Base-by-base conservation (phyloP, 2,888 invertebrate genomes). In the Dascillus cervinus region DNA sequence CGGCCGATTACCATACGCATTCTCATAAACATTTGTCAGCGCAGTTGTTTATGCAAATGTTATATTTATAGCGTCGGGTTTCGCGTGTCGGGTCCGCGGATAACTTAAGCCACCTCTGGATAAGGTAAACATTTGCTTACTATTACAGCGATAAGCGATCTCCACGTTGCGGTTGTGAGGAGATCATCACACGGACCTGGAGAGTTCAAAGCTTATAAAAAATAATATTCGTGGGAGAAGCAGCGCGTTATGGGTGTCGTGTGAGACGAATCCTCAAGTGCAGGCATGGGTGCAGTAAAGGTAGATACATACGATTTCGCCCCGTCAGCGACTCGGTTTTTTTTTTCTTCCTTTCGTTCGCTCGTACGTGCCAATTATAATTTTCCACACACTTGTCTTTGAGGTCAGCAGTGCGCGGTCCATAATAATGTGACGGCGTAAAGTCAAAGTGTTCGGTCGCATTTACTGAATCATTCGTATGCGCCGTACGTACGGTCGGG, bases 21-120 rank as follows among this genome's bases (percentile, higher is more conserved):
- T 34, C 39, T 30, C 32, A 35, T 32, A 39, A 42, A 44, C 41
- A 46, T 46, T 44, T 46, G 43, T 44, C 43, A 42, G 40, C 46
- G 37, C 34, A 44, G 43, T 46, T 46, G 46, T 46, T 44, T 46
- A 46, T 46, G 46, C 46, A 46, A 46, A 46, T 46, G 29, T 39
- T 35, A 39, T 39, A 35, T 37, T 37, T 35, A 39, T 35, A 39
- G 39, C 39, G 39, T 39, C 32, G 35, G 34, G 39, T 35, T 39
- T 39, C 39, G 35, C 39, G 39, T 39, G 32, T 39, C 27, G 27
- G 31, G 34, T 37, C 22, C 29, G 13, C 26, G 11, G 34, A 11
- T 14, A n/a, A 12, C 35, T 32, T 39, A 32, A 9, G 4, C 2
- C 3, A 9, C 5, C 20, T 21, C 1, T 2, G 11, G 9, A 9